Conservation (phyloP, 1,140 invertebrate genomes). For the Manduca sexta region DNA sequence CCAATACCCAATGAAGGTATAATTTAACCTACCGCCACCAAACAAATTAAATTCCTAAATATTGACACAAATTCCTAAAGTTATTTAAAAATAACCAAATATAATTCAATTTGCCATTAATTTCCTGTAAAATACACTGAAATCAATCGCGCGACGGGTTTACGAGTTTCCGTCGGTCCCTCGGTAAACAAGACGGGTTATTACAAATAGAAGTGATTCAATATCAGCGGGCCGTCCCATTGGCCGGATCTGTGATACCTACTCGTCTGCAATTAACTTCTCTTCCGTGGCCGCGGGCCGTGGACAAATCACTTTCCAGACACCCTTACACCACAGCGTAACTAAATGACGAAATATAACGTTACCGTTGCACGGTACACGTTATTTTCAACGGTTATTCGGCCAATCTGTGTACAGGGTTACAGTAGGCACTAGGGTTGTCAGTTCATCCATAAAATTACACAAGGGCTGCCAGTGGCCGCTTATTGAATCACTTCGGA, state of each 20-base stretch:
- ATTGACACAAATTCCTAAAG: no score
- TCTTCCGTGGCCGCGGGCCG: conserved; percentile 39
- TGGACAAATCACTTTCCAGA: conserved; percentile 48
- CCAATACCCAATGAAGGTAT: no score
- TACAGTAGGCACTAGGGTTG: conserved; percentile 3
- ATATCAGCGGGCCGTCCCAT: conserved; percentile 37
- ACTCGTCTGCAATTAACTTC: conserved; percentile 45
- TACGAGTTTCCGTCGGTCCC: no score
- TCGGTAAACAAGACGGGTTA: no score
- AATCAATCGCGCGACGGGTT: no score
- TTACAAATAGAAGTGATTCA: conserved; percentile 13
- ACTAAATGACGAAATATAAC: conserved; percentile 4
- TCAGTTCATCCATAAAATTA: conserved; percentile 46
- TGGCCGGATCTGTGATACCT: conserved; percentile 45
- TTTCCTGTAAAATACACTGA: no score
- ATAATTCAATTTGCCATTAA: no score
- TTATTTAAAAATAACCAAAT: no score
- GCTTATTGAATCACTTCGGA: conserved; percentile 56
- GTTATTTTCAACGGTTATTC: conserved; percentile 1
- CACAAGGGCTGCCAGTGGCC: conserved; percentile 33
- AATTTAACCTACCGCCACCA: no score
- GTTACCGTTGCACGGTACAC: background rate
- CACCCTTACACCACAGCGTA: conserved; percentile 27
- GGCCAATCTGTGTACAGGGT: conserved; percentile 23
- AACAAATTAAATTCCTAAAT: no score